phyloP scores from a whole-genome alignment of 2,888 invertebrate species.

The Protophormia terraenovae region DNA sequence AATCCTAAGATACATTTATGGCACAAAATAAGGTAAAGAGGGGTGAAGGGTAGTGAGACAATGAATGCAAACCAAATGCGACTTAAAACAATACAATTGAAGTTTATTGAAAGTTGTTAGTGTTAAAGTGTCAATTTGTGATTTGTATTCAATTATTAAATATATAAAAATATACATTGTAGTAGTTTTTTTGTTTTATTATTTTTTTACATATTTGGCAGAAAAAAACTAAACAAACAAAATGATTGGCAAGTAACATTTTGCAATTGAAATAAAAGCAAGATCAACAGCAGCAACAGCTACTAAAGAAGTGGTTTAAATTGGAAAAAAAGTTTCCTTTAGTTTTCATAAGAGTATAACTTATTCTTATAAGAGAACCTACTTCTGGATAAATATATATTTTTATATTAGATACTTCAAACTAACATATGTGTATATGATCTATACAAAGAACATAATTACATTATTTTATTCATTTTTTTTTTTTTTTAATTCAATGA shows the following conservation, averaged over 20 bases:
- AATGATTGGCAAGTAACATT: slow-evolving; percentile 55
- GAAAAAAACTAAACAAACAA: neutral
- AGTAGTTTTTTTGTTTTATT: slow-evolving; percentile 29
- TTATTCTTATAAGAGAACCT: neutral
- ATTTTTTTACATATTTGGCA: slow-evolving; percentile 42
- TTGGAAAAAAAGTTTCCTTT: slow-evolving; percentile 35
- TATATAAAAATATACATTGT: slow-evolving; percentile 25
- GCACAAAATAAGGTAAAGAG: neutral
- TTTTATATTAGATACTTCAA: too few species aligned
- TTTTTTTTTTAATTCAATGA: neutral
- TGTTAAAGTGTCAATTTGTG: slow-evolving; percentile 66
- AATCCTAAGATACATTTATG: slow-evolving; percentile 23
- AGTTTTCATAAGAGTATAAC: neutral
- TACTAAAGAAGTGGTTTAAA: neutral
- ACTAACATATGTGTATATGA: too few species aligned
- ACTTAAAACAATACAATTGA: slow-evolving; percentile 40
- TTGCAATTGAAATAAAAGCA: slow-evolving; percentile 12
- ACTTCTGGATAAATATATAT: neutral
- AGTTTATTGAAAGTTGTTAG: slow-evolving; percentile 48
- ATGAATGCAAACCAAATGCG: neutral
- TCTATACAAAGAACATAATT: neutral
- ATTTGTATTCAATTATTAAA: slow-evolving; percentile 66
- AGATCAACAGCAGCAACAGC: neutral
- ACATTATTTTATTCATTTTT: neutral
- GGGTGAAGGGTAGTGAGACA: slow-evolving; percentile 10